Percentiles rank a stretch among this genome's conserved stretches.
Conservation (phyloP, 2,888 invertebrate genomes). For the Sussaba pulchella region DNA sequence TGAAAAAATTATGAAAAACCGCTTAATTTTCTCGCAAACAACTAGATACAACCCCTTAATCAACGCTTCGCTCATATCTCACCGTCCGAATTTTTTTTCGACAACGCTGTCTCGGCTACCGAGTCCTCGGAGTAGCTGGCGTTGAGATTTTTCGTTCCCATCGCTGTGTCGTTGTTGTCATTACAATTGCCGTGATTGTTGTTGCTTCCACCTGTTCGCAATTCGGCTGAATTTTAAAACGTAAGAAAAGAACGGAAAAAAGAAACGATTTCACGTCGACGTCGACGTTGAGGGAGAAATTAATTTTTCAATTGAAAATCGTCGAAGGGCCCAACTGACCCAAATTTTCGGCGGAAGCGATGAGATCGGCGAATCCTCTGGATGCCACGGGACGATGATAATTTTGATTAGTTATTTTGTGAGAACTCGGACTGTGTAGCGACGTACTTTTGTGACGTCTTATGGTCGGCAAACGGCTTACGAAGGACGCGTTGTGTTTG, state of each 20-base stretch:
- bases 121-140: constrained; percentile 93
- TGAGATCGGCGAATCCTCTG: constrained; percentile 89
- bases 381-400: constrained; percentile 81
- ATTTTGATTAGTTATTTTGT: constrained; percentile 85
- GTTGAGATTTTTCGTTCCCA: constrained; percentile 86
- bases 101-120: constrained; percentile 91
- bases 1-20: too few relatives aligned
- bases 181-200: constrained; percentile 75
- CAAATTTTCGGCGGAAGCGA: constrained; percentile 91
- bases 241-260: too few relatives aligned
- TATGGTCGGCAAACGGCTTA: constrained; percentile 95
- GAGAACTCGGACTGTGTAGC: constrained; percentile 90
- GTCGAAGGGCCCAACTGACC: constrained; percentile 84
- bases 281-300: background rate
- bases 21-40: too few relatives aligned
- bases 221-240: constrained; percentile 52
- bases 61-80: constrained; percentile 86
- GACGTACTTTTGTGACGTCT: constrained; percentile 92
- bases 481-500: constrained; percentile 97
- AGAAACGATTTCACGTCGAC: constrained; percentile 1
- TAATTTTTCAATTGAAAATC: constrained; percentile 1
- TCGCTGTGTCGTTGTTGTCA: constrained; percentile 73
- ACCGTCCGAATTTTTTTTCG: constrained; percentile 94
- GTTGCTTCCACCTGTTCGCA: constrained; percentile 70
- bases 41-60: constrained; percentile 19